Evolutionary conservation across 2,113 vertebrate genomes (phyloP), one percentile per base, ranked within the genome.

Genomic region (Equus quagga): DNA sequence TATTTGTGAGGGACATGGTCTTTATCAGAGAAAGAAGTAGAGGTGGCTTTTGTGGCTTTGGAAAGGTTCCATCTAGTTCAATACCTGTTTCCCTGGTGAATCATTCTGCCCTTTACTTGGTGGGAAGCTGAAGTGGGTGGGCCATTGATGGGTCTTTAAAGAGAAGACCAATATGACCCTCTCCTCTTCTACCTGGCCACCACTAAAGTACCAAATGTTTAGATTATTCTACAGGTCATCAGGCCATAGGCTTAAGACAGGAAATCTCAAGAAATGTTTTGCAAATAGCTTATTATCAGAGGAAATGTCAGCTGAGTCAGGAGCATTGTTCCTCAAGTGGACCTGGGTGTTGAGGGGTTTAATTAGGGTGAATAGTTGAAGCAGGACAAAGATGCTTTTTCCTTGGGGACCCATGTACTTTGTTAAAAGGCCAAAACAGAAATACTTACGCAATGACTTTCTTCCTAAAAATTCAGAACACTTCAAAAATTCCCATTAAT

Each of bases 211-310:
- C 19, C 31, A 78, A 81, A 93, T 69, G 79, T 96, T 89, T 82
- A 80, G 65, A 91, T 88, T 84, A 89, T 91, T 96, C 67, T 79
- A 6, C 56, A 73, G 82, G 82, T 89, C 79, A 58, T 33, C 33
- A 60, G 65, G 44, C 69, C 85, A 26, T 73, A 17, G 82, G 28
- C 41, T 83, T 85, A 82, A 85, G 78, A 80, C 94, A 86, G 93
- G 97, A 97, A 96, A 73, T 95, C 94, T 92, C n/a, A 80, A 91
- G 85, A 89, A 96, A 95, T 96, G 86, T 96, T 98, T 98, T 95
- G 85, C 69, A 92, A 97, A 91, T 92, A 89, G 58, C 33, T 95
- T 92, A 75, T 95, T 28, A 46, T 90, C 84, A 90, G 94, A 92
- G 97, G 97, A 97, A 98, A 92, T 91, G 83, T 89, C 94, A 80